These are phyloP conservation scores for Acanthurus tractus DNA, from an alignment of 2,797 vertebrate species.

Conservation along the genomic window DNA sequence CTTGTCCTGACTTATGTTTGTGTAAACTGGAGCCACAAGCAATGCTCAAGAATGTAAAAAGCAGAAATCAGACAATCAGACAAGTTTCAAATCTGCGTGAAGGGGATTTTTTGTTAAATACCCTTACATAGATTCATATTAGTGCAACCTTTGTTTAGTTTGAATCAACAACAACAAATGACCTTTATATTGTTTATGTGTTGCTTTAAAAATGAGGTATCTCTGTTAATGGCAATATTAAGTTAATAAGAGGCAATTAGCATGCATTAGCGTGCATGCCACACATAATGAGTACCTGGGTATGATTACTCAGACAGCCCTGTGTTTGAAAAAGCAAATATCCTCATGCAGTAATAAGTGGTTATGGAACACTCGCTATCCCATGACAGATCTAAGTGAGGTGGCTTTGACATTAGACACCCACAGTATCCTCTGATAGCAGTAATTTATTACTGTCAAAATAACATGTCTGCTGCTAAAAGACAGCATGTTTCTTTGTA, in stretches of 20 bases:
- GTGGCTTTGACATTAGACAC: slow-evolving; percentile 52
- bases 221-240: slow-evolving; percentile 57
- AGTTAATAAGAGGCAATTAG: slow-evolving; percentile 76
- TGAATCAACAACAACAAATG: slow-evolving; percentile 31
- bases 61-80: slow-evolving; percentile 18
- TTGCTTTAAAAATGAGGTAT: slow-evolving; percentile 36
- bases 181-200: slow-evolving; percentile 45
- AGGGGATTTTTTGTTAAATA: slow-evolving; percentile 14
- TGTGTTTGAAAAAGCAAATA: slow-evolving; percentile 75
- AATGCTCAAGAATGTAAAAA: slow-evolving; percentile 3
- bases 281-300: slow-evolving; percentile 73
- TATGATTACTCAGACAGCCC: slow-evolving; percentile 70
- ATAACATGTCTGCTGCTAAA: slow-evolving; percentile 54
- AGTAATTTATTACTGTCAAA: slow-evolving; percentile 55
- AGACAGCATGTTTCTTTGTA: slow-evolving; percentile 53
- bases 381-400: slow-evolving; percentile 63
- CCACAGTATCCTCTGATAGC: slow-evolving; percentile 46
- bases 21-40: slow-evolving; percentile 32
- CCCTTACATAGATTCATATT: slow-evolving; percentile 5
- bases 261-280: slow-evolving; percentile 72
- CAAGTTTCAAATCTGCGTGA: slow-evolving; percentile 23
- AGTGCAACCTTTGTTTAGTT: slow-evolving; percentile 18
- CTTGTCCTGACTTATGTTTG: slow-evolving; percentile 46
- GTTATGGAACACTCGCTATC: slow-evolving; percentile 54
- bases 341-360: slow-evolving; percentile 53